Evolutionary conservation across 2,113 vertebrate species (phyloP).

Genomic region (Hippocampus comes): DNA sequence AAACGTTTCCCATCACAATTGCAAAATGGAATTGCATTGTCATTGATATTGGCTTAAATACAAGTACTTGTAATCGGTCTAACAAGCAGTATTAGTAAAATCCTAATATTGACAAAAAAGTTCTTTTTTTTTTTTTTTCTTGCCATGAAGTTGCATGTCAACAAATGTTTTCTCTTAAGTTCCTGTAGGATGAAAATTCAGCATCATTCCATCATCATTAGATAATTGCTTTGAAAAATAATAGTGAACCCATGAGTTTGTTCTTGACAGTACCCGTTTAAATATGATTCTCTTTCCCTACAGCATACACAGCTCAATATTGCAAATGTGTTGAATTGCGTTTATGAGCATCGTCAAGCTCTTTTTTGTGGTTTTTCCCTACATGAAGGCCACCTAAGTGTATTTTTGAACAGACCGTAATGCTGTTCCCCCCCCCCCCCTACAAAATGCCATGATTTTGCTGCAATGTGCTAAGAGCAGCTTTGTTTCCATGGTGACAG

Average conservation of each 20-base stretch:
- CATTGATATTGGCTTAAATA: neutral
- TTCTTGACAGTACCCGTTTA: neutral
- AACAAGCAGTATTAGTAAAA: neutral
- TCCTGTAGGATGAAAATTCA: neutral
- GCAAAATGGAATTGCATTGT: neutral
- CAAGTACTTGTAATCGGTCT: neutral
- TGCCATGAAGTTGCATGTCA: neutral
- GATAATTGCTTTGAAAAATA: neutral
- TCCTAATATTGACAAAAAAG: neutral
- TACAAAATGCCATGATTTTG: slow-evolving; percentile 19
- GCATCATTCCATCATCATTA: neutral
- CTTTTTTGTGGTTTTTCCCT: neutral
- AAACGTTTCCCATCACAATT: neutral
- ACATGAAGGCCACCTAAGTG: neutral
- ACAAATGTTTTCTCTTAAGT: neutral
- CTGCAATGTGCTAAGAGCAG: slow-evolving; percentile 38
- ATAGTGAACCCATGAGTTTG: neutral
- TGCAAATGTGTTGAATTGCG: neutral
- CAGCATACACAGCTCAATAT: neutral
- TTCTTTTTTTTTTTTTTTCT: neutral
- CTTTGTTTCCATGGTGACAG: slow-evolving; percentile 74
- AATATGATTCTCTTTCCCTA: neutral
- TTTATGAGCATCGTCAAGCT: neutral
- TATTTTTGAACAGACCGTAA: slow-evolving; percentile 2
- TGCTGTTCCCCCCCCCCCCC: neutral